Conservation (phyloP, 2,113 vertebrate species). For the Tupaia tana region DNA sequence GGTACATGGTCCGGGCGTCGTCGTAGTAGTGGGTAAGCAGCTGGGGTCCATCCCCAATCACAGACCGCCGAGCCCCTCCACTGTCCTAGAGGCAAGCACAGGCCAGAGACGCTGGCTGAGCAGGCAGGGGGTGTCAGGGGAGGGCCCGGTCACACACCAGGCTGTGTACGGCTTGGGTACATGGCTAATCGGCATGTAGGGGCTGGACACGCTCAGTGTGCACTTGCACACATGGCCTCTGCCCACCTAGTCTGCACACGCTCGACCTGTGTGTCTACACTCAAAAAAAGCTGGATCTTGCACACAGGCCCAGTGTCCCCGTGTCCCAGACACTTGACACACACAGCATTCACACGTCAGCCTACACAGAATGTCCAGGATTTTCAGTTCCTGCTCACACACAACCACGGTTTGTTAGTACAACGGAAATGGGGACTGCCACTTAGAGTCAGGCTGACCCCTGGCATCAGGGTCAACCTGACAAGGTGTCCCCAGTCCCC, state of each 20-base stretch:
- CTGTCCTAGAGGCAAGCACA: conserved; percentile 82
- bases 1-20: conserved; percentile 96
- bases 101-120: conserved; percentile 29
- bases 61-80: conserved; percentile 91
- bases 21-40: conserved; percentile 96
- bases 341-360: not conserved
- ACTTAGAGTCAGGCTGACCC: not conserved
- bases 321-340: not conserved
- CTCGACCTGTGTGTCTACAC: not conserved
- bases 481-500: not conserved
- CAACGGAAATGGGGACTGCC: not conserved
- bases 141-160: not conserved
- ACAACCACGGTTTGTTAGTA: not conserved
- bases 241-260: not conserved
- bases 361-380: not conserved
- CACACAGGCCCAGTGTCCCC: not conserved
- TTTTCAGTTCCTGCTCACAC: not conserved
- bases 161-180: not conserved
- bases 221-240: not conserved
- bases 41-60: conserved; percentile 91
- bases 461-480: not conserved
- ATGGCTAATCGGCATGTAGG: too few species aligned
- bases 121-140: not conserved
- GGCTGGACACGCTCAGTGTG: not conserved
- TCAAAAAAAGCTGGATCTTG: not conserved